A percentile compares a stretch with the other conserved stretches of the same genome.
These are phyloP conservation scores for Pseudomugil gertrudae DNA, from an alignment of 2,797 vertebrate species.

Conservation along the genomic window DNA sequence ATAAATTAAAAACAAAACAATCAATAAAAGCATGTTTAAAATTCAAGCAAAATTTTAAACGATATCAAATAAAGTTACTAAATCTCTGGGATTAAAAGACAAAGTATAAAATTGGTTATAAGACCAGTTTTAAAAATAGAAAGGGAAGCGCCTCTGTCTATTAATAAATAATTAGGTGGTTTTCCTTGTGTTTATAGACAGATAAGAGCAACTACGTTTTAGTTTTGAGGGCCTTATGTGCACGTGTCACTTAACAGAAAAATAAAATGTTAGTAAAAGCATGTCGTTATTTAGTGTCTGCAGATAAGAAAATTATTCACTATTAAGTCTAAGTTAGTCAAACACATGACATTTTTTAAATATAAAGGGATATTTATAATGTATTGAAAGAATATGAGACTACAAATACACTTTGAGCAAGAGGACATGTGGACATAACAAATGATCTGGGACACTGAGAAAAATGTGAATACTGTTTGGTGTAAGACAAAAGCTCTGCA, in stretches of 20 bases:
- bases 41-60: too few species aligned
- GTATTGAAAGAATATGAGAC: neutral
- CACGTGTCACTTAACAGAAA: neutral
- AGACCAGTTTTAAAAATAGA: too few species aligned
- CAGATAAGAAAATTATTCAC: neutral
- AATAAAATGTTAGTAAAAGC: neutral
- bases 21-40: too few species aligned
- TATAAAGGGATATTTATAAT: neutral
- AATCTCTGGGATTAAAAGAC: too few species aligned
- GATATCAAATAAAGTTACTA: too few species aligned
- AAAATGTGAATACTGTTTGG: neutral
- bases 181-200: too few species aligned
- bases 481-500: neutral
- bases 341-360: neutral
- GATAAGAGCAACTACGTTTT: too few species aligned
- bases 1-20: too few species aligned
- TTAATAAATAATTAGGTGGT: too few species aligned
- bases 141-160: too few species aligned
- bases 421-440: neutral
- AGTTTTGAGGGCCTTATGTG: too few species aligned
- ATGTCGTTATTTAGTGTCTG: neutral
- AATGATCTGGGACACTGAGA: neutral
- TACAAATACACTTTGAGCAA: neutral
- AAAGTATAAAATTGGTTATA: too few species aligned
- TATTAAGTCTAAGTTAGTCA: neutral